Percentiles rank a stretch among this genome's conserved stretches.
These are phyloP conservation scores for Neosilurus hyrtlii DNA, from an alignment of 2,797 vertebrate genomes.

Conservation along the genomic window DNA sequence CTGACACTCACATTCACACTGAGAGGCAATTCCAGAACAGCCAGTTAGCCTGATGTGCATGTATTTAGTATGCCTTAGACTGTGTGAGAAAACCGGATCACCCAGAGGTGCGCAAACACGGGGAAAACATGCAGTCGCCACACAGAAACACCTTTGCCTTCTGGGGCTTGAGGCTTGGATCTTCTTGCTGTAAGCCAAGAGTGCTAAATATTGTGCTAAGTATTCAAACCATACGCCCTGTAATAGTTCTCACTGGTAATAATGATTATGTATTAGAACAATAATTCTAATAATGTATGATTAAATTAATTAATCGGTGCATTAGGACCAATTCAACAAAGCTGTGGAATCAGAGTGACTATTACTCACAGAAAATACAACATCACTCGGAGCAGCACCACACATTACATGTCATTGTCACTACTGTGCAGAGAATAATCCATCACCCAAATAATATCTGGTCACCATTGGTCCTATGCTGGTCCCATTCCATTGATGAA, in stretches of 20 bases:
- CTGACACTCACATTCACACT: too few species aligned
- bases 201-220: too few species aligned
- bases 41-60: too few species aligned
- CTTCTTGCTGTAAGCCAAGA: too few species aligned
- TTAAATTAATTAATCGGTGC: neutral
- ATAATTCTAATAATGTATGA: neutral
- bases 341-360: neutral
- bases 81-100: too few species aligned
- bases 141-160: too few species aligned
- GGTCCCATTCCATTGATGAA: neutral
- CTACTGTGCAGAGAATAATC: neutral
- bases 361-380: neutral
- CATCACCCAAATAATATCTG: conserved; percentile 8
- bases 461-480: neutral
- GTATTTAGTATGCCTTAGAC: too few species aligned
- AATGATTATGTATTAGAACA: neutral
- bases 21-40: too few species aligned
- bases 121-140: too few species aligned
- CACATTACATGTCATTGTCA: neutral
- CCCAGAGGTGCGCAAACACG: too few species aligned
- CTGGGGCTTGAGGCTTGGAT: too few species aligned
- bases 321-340: neutral
- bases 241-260: neutral
- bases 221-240: neutral
- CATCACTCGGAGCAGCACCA: neutral